Conservation (phyloP, 1,140 invertebrate genomes). For the Anastrepha obliqua region DNA sequence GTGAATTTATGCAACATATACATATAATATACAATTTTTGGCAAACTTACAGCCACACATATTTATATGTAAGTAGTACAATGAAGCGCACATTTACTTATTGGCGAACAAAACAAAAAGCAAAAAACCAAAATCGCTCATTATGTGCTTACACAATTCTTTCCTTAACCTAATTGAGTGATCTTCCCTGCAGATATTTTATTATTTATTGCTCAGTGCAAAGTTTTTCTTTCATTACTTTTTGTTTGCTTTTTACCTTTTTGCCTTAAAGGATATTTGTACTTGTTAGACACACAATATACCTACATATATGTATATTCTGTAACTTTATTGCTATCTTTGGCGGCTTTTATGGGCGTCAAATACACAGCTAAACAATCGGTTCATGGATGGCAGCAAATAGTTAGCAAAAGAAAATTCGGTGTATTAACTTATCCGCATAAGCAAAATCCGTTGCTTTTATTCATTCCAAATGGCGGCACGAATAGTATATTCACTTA, state of each 20-base stretch:
- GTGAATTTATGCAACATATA: no score
- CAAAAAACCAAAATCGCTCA: no score
- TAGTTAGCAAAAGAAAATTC: neutral
- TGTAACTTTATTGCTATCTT: neutral
- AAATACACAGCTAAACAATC: neutral
- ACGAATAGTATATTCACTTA: no score
- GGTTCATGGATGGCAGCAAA: neutral
- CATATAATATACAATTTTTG: no score
- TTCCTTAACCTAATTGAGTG: neutral
- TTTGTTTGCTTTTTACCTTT: neutral
- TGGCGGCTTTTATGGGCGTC: neutral
- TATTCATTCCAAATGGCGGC: neutral
- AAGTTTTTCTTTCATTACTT: constrained; percentile 2
- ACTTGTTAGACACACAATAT: no score
- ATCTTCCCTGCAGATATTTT: constrained; percentile 3
- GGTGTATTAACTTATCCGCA: neutral
- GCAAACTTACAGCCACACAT: no score
- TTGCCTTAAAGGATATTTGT: neutral
- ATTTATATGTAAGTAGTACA: no score
- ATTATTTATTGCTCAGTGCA: neutral
- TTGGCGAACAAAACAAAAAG: no score
- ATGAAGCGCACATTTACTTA: no score
- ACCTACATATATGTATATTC: no score
- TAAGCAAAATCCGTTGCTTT: neutral
- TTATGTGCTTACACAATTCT: no score